Evolutionary conservation across 2,797 vertebrate genomes (phyloP), one percentile per base, ranked within the genome.

Genomic region (Sylvilagus floridanus): DNA sequence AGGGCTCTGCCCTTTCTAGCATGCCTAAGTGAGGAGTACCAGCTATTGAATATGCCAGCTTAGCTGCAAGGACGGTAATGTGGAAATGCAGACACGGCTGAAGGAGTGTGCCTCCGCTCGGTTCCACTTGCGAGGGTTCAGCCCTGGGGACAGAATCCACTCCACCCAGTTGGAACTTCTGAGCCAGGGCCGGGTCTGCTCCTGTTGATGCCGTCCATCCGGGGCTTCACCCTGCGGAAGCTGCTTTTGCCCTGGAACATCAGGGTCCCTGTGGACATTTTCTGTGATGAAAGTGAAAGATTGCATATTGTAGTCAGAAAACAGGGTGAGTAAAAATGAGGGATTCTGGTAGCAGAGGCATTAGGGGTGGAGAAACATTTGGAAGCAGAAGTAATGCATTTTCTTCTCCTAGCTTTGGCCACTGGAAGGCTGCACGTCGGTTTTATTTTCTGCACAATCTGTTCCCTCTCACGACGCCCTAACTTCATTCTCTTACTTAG

Each of bases 381-480:
- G 60, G 30, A 83, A 88, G n/a, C 8, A 12, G 19, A 66, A 82
- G 37, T 83, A 76, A 69, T 97, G 84, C 13, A 26, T 82, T 88
- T 86, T 90, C 68, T 19, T 66, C 13, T 88, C 47, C 84, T 2
- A 82, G 47, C 32, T 77, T 60, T 24, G 8, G 7, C 60, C 54
- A 76, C 30, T 30, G 12, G 16, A 89, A 72, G 52, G 19, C 54
- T 62, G 7, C 28, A 37, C 87, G 22, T 21, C n/a, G 19, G 28
- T 81, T 83, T 92, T 78, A 24, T 47, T 77, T 47, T 37, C 9
- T 37, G 19, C 37, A 52, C 63, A 12, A 88, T 84, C 52, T 65
- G 19, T 16, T 83, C 17, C 26, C 32, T 82, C 50, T 72, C 19
- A 84, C 14, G 66, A 21, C 30, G 75, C 89, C 52, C 52, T 78